Base-by-base conservation (phyloP, 2,888 invertebrate genomes). In the Sinhomidia bicolor region DNA sequence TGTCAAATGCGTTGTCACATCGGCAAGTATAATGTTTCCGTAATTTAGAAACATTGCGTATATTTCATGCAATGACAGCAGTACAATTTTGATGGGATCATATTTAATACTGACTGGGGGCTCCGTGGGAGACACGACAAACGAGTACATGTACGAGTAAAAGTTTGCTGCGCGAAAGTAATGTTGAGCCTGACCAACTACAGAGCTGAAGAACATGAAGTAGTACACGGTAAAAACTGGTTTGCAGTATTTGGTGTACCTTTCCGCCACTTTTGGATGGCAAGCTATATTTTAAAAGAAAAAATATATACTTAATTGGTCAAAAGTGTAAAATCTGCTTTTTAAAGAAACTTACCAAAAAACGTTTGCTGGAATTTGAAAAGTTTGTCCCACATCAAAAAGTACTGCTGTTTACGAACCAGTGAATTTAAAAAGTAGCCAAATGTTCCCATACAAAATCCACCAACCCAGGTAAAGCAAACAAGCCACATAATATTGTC, bases 101-200 rank as follows among this genome's bases (percentile, higher is more conserved):
- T 80, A 10, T 1, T 0, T 29, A 0, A 57, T 10, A 1, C 17
- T 80, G 1, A 20, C 60, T 1, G n/a, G 17, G 2, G 1, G 14
- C 1, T 10, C n/a, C 1, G 20, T 12, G 7, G 79, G 79, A 20
- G 20, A 14, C 17, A 36, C 6, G 0, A 80, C 12, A n/a, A 36
- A 80, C 0, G 79, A 57, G 60, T 80, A 80, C 6, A 80, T 1
- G 10, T 80, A 80, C 1, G 57, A 32, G 79, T 80, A 80, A 23
- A 80, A 80, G 23, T 80, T 80, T 6, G 79, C 60, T n/a, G 9
- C 23, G 1, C 9, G 9, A 12, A 60, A 80, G 60, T 60, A 80
- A n/a, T 80, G 79, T 9, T 36, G 7, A n/a, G 14, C 41, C 47
- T 80, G 79, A 36, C 79, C 79, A 14, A 20, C 36, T 1, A 80